Conservation (phyloP, 2,888 invertebrate species). For the Pristionchus japonicus region DNA sequence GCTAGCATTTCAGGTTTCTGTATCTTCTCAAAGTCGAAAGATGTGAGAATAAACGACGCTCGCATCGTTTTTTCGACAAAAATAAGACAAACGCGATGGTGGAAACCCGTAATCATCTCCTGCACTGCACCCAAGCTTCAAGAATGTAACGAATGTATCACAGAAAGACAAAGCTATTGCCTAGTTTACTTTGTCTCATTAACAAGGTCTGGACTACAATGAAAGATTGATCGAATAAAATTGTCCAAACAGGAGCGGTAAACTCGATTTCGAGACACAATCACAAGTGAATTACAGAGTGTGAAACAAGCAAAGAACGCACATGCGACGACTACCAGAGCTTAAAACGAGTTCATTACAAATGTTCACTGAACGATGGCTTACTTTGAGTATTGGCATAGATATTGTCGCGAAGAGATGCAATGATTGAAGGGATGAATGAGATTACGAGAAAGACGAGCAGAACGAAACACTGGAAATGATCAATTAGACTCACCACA, state of each 20-base stretch:
- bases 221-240: not conserved
- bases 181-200: too few species aligned
- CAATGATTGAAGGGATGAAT: not conserved
- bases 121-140: too few species aligned
- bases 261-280: not conserved
- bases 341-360: not conserved
- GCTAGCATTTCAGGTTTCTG: too few species aligned
- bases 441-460: not conserved
- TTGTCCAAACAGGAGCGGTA: not conserved
- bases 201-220: too few species aligned
- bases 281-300: not conserved
- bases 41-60: too few species aligned
- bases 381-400: not conserved
- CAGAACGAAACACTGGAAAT: not conserved
- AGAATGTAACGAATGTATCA: too few species aligned
- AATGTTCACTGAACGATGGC: not conserved
- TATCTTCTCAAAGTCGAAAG: too few species aligned
- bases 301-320: not conserved
- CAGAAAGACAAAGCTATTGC: too few species aligned
- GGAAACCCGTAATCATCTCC: too few species aligned
- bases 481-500: too few species aligned
- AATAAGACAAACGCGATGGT: too few species aligned
- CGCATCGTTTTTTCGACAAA: too few species aligned
- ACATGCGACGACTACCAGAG: not conserved
- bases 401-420: not conserved